phyloP scores from a whole-genome alignment of 2,113 vertebrate genomes.

The Nothobranchius kuhntae region DNA sequence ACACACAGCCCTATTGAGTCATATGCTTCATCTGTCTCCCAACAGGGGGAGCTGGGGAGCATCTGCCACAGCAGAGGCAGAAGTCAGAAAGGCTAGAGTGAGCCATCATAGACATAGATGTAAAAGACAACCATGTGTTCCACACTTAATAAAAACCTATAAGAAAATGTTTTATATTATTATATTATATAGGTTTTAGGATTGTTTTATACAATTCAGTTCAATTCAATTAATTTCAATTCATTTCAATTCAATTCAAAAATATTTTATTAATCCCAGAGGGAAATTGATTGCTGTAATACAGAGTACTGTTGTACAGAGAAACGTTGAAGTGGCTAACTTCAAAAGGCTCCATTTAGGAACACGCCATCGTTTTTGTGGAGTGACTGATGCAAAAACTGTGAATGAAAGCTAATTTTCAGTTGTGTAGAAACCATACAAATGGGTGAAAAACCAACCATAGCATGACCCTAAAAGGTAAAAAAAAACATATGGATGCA shows the following conservation, averaged over 20 bases:
- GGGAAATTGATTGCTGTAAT: no score
- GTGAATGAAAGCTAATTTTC: no score
- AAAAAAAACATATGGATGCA: conserved; percentile 22
- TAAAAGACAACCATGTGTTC: conserved; percentile 45
- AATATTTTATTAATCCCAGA: no score
- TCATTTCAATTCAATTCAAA: no score
- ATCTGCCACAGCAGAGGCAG: conserved; percentile 59
- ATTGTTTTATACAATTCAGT: no score
- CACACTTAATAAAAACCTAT: conserved; percentile 49
- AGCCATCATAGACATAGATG: conserved; percentile 54
- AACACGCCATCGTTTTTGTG: background rate
- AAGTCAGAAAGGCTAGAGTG: conserved; percentile 32
- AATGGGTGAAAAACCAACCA: no score
- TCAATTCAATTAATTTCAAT: no score
- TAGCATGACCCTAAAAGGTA: conserved; percentile 7
- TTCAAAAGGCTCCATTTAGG: background rate
- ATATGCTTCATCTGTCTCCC: conserved; percentile 81
- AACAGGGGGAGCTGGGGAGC: conserved; percentile 77
- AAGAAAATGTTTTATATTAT: conserved; percentile 58
- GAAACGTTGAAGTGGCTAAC: background rate
- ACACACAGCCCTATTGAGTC: conserved; percentile 64
- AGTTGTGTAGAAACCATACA: no score
- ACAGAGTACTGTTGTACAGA: background rate
- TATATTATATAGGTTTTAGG: conserved; percentile 36
- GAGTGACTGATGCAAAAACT: background rate